Percentiles rank a stretch among this genome's conserved stretches.
These are phyloP conservation scores for Branchinecta lynchi DNA, from an alignment of 1,140 invertebrate genomes.

Conservation along the genomic window DNA sequence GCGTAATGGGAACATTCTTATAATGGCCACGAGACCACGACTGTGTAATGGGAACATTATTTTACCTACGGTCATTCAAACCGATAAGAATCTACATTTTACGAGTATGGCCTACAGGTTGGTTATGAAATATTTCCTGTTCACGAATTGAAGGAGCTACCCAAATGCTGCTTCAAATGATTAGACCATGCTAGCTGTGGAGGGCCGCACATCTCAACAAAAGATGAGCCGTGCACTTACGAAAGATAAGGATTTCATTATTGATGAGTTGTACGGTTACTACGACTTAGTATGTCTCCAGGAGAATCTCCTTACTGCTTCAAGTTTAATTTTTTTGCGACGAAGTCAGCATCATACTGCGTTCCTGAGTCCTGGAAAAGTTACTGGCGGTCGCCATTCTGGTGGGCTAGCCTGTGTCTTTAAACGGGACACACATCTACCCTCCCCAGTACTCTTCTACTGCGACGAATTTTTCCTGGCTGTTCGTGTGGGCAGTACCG, in stretches of 20 bases:
- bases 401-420: too few relatives aligned
- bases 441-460: too few relatives aligned
- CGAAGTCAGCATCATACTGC: slow-evolving; percentile 9
- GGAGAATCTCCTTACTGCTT: slow-evolving; percentile 5
- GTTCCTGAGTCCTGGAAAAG: slow-evolving; percentile 1
- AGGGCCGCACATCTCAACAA: slow-evolving; percentile 5
- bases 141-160: background rate
- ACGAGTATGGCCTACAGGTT: background rate
- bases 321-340: slow-evolving; percentile 2
- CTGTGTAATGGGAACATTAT: too few relatives aligned
- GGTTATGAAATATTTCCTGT: slow-evolving; percentile 9
- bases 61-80: too few relatives aligned
- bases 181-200: background rate
- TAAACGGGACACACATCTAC: too few relatives aligned
- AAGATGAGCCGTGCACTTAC: slow-evolving; percentile 8
- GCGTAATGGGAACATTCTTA: too few relatives aligned
- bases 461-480: too few relatives aligned
- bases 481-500: too few relatives aligned
- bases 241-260: slow-evolving; percentile 7
- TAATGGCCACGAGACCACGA: too few relatives aligned
- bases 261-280: slow-evolving; percentile 2
- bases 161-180: slow-evolving; percentile 1
- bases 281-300: slow-evolving; percentile 1
- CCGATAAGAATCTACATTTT: slow-evolving; percentile 4
- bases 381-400: slow-evolving; percentile 4